Base-by-base conservation (phyloP, 2,888 invertebrate species). In the Habroteleia sp. region DNA sequence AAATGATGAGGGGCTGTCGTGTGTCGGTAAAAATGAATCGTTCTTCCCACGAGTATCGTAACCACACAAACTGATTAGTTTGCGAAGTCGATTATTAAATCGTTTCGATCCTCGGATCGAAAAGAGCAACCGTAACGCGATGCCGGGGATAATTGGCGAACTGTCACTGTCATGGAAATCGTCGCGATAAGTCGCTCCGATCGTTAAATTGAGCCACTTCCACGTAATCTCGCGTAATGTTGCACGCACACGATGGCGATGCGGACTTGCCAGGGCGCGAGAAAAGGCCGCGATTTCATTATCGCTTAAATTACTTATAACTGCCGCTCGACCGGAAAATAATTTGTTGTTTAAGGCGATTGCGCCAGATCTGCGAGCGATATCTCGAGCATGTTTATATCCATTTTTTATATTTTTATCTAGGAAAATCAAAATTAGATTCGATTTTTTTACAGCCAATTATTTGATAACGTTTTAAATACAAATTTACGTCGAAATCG, bases 161-260 rank as follows among this genome's bases (percentile, higher is more conserved):
- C 77, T 73, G 77, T 77, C 77, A 76, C 72, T 68, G 72, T 66
- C 76, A 77, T 74, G 74, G 60, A 74, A 77, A 78, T 79, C 72
- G 78, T 72, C 75, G 78, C 79, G 76, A 81, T 79, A 80, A 79
- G 80, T 78, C 78, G 78, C 62, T 71, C 68, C 48, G 46, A 29
- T 71, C 66, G 48, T 66, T 56, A 46, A 56, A 44, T 37, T 56
- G 13, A 46, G 50, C 44, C 35, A 29, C 56, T 62, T 39, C 37
- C 31, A 39, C 20, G 31, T 48, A 39, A 41, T 69, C 20, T 44
- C 10, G 29, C 23, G 35, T 50, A 65, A 20, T 33, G 52, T 25
- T 42, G 20, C 69, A 69, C 60, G 60, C 69, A 69, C 37, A 50
- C 31, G 44, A 39, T 2, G 3, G n/a, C 7, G 31, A 17, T 13